Conservation (phyloP, 2,797 vertebrate species). For the Siniperca obscura region DNA sequence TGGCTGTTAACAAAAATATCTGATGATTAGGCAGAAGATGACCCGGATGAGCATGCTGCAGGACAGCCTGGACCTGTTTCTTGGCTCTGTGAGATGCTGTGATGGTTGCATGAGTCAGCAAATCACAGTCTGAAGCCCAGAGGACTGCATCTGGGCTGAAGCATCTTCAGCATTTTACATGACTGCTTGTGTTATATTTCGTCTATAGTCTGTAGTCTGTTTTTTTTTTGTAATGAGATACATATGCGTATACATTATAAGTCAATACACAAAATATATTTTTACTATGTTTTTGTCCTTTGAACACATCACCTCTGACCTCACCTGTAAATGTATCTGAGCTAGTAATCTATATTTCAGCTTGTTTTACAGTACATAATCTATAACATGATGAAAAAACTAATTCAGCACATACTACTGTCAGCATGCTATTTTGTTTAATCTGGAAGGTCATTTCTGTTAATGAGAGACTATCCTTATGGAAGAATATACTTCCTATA, state of each 20-base stretch:
- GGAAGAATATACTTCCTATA: background rate
- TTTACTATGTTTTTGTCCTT: background rate
- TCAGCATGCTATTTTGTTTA: background rate
- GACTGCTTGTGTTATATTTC: constrained; percentile 4
- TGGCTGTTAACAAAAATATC: background rate
- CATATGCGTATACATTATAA: background rate
- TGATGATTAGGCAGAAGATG: constrained; percentile 6
- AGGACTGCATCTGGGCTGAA: background rate
- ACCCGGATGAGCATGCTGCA: background rate
- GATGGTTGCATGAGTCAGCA: constrained; percentile 50
- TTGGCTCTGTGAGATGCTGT: constrained; percentile 15
- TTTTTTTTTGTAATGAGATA: background rate
- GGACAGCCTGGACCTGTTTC: constrained; percentile 16
- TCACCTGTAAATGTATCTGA: background rate
- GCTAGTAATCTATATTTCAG: background rate
- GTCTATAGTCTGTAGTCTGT: background rate
- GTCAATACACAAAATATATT: background rate
- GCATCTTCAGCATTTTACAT: background rate
- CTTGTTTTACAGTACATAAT: background rate
- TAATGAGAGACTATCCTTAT: background rate
- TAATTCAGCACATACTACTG: background rate
- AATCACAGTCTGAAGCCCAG: background rate
- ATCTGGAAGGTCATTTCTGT: background rate
- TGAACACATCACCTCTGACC: background rate
- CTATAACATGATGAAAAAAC: background rate